Conservation (phyloP, 2,797 vertebrate species). For the Gambelia wislizenii region DNA sequence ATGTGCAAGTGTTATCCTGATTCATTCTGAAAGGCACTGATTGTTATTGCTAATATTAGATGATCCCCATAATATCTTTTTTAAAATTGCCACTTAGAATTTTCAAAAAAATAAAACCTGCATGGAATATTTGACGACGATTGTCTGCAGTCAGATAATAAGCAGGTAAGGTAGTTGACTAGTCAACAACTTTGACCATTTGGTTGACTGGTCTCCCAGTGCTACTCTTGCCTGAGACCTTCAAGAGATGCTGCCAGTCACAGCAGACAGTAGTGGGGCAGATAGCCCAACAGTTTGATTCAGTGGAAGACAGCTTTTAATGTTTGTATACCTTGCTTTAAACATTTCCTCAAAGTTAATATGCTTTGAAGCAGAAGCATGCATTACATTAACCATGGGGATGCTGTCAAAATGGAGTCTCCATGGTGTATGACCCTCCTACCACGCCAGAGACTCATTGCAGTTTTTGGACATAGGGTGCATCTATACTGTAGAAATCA, state of each 20-base stretch:
- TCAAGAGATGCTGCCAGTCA: background rate
- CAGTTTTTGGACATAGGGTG: too few species aligned
- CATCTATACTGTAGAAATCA: too few species aligned
- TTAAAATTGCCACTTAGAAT: too few species aligned
- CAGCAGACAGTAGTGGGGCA: background rate
- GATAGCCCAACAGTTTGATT: background rate
- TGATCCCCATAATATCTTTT: background rate
- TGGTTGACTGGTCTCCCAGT: background rate
- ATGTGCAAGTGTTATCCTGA: background rate
- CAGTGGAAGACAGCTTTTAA: background rate
- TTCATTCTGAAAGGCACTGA: background rate
- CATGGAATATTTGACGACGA: background rate
- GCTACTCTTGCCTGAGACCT: background rate
- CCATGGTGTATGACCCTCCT: background rate
- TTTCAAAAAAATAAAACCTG: too few species aligned
- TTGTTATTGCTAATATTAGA: background rate
- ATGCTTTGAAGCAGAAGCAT: background rate
- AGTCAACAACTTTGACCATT: background rate
- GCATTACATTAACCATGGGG: background rate
- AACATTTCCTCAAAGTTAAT: background rate
- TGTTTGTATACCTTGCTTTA: background rate
- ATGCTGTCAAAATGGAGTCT: background rate
- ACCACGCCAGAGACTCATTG: background rate
- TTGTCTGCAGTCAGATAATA: background rate
- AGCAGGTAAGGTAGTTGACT: background rate